Evolutionary conservation across 2,888 invertebrate species (phyloP).

Genomic region (Microdon myrmicae): DNA sequence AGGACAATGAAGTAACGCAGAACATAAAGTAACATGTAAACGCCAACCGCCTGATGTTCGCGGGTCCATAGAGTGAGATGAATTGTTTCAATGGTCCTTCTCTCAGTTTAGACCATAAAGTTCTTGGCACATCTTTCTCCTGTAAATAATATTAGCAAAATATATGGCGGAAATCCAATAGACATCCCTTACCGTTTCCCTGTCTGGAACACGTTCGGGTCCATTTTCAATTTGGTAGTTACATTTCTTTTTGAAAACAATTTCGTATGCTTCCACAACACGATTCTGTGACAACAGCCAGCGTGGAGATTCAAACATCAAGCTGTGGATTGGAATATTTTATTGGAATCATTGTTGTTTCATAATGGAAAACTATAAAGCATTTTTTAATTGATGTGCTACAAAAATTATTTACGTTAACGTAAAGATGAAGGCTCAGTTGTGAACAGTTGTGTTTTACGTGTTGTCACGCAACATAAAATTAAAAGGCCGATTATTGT

Average conservation of each 20-base stretch:
- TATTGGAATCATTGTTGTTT: neutral
- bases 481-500: too few relatives aligned
- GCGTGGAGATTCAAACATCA: conserved; percentile 68
- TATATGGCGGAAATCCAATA: neutral
- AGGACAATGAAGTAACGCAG: conserved; percentile 64
- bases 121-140: conserved; percentile 53
- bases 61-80: conserved; percentile 60
- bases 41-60: conserved; percentile 61
- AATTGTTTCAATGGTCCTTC: conserved; percentile 63
- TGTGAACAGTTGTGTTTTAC: too few relatives aligned
- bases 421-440: too few relatives aligned
- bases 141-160: conserved; percentile 24
- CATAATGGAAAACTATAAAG: neutral
- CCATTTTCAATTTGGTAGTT: conserved; percentile 59
- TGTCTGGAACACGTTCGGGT: conserved; percentile 55
- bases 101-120: conserved; percentile 57
- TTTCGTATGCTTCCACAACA: conserved; percentile 65
- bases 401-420: too few relatives aligned
- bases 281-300: conserved; percentile 69
- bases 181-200: conserved; percentile 57
- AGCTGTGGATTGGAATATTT: conserved; percentile 49
- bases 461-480: too few relatives aligned
- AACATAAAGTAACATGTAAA: conserved; percentile 67
- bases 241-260: conserved; percentile 63
- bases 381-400: too few relatives aligned